A percentile compares a stretch with the other conserved stretches of the same genome.
These are phyloP conservation scores for Passer montanus DNA, from an alignment of 2,113 vertebrate genomes.

Conservation along the genomic window DNA sequence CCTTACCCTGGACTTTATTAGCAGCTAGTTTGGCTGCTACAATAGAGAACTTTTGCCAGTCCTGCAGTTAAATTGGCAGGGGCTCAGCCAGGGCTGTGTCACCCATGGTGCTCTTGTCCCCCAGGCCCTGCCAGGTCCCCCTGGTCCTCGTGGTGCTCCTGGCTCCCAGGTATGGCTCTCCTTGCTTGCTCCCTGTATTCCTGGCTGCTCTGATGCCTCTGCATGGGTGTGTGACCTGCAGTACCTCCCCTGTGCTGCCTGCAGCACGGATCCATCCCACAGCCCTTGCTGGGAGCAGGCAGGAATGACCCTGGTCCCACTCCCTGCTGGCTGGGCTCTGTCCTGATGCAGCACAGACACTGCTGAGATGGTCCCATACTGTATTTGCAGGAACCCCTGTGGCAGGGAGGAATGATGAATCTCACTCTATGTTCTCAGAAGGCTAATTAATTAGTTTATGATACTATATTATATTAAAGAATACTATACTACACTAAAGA, in stretches of 20 bases:
- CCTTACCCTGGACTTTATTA: neutral
- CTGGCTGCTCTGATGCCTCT: fast-evolving
- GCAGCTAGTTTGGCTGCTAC: neutral
- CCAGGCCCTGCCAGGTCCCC: conserved; percentile 79
- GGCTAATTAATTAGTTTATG: too few relatives aligned
- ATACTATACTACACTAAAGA: too few relatives aligned
- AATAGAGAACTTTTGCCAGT: neutral
- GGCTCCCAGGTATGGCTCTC: conserved; percentile 78
- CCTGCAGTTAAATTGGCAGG: neutral
- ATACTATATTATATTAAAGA: too few relatives aligned
- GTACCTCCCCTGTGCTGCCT: fast-evolving
- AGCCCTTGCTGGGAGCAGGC: neutral
- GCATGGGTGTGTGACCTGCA: fast-evolving
- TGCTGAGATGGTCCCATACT: fast-evolving
- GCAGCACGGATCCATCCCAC: neutral
- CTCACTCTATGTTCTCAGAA: too few relatives aligned
- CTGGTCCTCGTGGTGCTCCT: conserved; percentile 76
- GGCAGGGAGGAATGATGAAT: too few relatives aligned
- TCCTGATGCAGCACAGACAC: neutral
- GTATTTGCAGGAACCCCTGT: too few relatives aligned
- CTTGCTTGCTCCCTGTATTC: fast-evolving
- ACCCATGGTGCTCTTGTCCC: neutral
- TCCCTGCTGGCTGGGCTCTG: neutral
- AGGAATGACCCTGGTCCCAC: neutral
- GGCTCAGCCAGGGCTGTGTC: neutral